Evolutionary conservation across 2,888 invertebrate species (phyloP).

Genomic region (Hirtodrosophila alboralis): DNA sequence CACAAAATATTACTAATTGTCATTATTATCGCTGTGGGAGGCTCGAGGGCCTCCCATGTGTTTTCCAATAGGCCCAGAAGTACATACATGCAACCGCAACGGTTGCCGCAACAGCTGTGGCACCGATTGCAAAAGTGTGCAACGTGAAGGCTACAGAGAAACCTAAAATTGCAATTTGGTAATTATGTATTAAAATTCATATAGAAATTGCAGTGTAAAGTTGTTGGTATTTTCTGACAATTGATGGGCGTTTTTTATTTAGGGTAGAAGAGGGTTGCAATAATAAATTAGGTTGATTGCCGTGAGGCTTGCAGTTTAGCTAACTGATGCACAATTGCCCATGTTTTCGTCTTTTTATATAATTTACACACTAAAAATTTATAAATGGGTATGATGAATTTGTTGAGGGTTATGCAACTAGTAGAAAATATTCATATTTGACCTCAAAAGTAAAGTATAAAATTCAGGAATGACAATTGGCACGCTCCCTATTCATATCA

Average conservation of each 20-base stretch:
- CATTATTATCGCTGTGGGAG: slow-evolving; percentile 29
- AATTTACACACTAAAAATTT: too few species aligned
- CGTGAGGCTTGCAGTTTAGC: slow-evolving; percentile 51
- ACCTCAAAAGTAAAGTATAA: too few species aligned
- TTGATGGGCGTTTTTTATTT: slow-evolving; percentile 14
- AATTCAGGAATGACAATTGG: too few species aligned
- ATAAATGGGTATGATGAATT: too few species aligned
- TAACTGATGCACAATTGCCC: slow-evolving; percentile 18
- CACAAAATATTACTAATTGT: slow-evolving; percentile 45
- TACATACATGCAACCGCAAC: slow-evolving; percentile 18
- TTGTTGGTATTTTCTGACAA: slow-evolving; percentile 26
- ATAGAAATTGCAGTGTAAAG: slow-evolving; percentile 37
- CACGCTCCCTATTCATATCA: too few species aligned
- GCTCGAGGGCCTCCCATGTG: slow-evolving; percentile 23
- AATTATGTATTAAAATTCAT: slow-evolving; percentile 66
- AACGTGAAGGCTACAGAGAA: slow-evolving; percentile 5
- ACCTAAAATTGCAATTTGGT: slow-evolving; percentile 47
- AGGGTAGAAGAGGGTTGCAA: slow-evolving; percentile 19
- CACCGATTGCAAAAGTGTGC: slow-evolving; percentile 5
- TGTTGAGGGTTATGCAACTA: too few species aligned
- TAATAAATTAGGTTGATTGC: slow-evolving; percentile 79
- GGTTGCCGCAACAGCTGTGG: slow-evolving; percentile 21
- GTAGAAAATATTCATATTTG: too few species aligned
- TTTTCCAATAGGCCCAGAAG: slow-evolving; percentile 2
- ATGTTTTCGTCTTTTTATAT: slow-evolving; percentile 11